These are phyloP conservation scores for Microchrysa polita DNA, from an alignment of 2,888 invertebrate species.

Conservation along the genomic window DNA sequence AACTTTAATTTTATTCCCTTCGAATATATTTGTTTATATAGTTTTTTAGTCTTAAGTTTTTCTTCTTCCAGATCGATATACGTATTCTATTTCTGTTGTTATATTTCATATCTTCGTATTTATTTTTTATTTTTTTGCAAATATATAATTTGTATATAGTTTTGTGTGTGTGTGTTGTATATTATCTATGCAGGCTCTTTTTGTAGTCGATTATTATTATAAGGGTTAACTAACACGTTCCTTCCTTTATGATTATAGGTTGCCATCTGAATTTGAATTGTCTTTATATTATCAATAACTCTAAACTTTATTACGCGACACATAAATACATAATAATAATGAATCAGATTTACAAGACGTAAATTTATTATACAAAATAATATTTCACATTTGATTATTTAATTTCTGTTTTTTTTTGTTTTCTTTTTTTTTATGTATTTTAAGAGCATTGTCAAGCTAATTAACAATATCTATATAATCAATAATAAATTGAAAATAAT, in stretches of 20 bases:
- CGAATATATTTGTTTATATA: no score
- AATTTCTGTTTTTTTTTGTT: conserved; percentile 15
- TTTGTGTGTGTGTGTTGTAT: conserved; percentile 8
- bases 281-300: conserved; percentile 33
- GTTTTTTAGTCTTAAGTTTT: no score
- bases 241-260: no score
- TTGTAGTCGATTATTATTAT: conserved; percentile 7
- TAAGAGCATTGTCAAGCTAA: conserved; percentile 40
- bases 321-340: conserved; percentile 34
- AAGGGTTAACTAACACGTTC: conserved; percentile 32
- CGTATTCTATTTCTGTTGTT: conserved; percentile 12
- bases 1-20: no score
- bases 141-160: no score
- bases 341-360: conserved; percentile 36
- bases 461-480: conserved; percentile 35
- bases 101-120: background rate
- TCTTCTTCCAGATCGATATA: background rate
- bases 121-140: conserved; percentile 4
- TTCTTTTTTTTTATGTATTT: conserved; percentile 17
- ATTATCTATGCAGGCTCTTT: conserved; percentile 33
- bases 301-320: conserved; percentile 39
- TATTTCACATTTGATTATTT: conserved; percentile 13
- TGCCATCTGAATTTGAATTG: conserved; percentile 15
- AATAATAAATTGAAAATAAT: conserved; percentile 43
- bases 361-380: conserved; percentile 43